A percentile compares a stretch with the other conserved stretches of the same genome.
Evolutionary conservation across 2,113 vertebrate species (phyloP).

Genomic region (Nesoenas mayeri): DNA sequence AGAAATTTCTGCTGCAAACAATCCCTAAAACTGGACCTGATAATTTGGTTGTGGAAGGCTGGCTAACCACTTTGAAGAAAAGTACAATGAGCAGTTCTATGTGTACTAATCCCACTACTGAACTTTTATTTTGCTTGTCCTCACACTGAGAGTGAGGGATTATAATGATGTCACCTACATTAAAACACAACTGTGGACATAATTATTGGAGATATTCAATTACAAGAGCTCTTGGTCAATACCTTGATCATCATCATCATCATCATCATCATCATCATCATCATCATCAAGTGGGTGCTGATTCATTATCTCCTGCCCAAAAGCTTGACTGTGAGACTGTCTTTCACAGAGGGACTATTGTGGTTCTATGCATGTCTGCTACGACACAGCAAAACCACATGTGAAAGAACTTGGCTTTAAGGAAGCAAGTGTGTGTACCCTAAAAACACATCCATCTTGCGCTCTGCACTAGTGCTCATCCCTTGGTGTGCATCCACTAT

Average conservation of each 20-base stretch:
- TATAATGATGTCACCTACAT: background rate
- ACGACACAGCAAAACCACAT: fast-evolving
- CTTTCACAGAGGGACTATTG: background rate
- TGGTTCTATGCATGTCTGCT: background rate
- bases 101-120: background rate
- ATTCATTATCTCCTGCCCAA: background rate
- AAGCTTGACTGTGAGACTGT: background rate
- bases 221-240: background rate
- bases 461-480: background rate
- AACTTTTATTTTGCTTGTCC: background rate
- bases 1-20: background rate
- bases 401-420: background rate
- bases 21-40: background rate
- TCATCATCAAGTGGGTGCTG: background rate
- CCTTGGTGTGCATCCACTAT: background rate
- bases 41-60: background rate
- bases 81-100: background rate
- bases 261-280: too few species aligned
- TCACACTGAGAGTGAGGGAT: background rate
- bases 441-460: background rate
- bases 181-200: background rate
- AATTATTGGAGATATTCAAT: background rate
- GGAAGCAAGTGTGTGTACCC: background rate
- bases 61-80: background rate
- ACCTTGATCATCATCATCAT: background rate